Base-by-base conservation (phyloP, 2,888 invertebrate genomes). In the Cerastoderma edule region DNA sequence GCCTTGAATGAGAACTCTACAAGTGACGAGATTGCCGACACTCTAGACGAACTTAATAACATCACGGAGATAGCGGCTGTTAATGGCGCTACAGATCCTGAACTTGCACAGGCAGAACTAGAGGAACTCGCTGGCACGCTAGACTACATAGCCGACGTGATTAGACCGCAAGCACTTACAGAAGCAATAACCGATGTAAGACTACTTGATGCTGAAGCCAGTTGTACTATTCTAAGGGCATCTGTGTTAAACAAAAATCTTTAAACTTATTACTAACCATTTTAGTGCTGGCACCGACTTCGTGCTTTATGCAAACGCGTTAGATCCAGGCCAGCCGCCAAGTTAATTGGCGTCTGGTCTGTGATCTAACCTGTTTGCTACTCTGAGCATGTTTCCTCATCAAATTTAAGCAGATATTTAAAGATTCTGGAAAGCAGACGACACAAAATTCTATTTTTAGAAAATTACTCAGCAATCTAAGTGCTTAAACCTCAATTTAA, bases 151-250 rank as follows among this genome's bases (percentile, higher is more conserved):
- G 60, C 60, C 5, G 27, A 32, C n/a, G 60, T 39, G 22, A 60
- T 60, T 39, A 44, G 24, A 4, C 13, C 10, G 8, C 24, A 60
- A 1, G 39, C n/a, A 24, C 39, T 60, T 2, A 60, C 60, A 24
- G 60, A 60, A 13, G 39, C 22, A 39, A 60, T 60, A 27, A 22
- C 60, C 10, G 39, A 60, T 39, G 60, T 60, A 33, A 24, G 60
- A 32, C 6, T n/a, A 16, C 6, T 39, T 16, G 39, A 39, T 39
- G 39, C 8, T n/a, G n/a, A n/a, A n/a, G n/a, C n/a, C n/a, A 39
- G 8, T 39, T 39, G 39, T 13, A 39, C 8, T 16, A 39, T 39
- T 39, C 39, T 39, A 39, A 39, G 16, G 8, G 39, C 16, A 13
- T 39, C 39, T 8, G 39, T 39, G 39, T 8, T 13, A 13, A 39